These are phyloP conservation scores for Lithophane socia DNA, from an alignment of 2,888 invertebrate genomes.

Conservation along the genomic window DNA sequence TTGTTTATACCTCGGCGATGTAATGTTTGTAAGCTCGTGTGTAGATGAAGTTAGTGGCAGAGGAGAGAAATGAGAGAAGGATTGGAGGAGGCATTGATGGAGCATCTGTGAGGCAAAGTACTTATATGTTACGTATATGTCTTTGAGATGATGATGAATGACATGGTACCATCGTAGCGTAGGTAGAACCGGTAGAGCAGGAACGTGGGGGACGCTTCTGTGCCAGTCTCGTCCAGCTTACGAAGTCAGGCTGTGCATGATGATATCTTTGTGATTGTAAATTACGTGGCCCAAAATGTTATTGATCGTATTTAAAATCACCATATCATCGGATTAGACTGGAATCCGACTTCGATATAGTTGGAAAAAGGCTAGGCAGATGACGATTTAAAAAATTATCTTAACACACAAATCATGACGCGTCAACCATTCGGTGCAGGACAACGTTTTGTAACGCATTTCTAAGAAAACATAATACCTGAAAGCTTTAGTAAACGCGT, in stretches of 20 bases:
- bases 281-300: neutral
- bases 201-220: neutral
- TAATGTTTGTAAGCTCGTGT: slow-evolving; percentile 69
- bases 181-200: neutral
- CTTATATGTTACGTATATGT: neutral
- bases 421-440: neutral
- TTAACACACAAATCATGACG: neutral
- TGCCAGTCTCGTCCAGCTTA: no score
- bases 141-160: neutral
- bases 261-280: neutral
- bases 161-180: neutral
- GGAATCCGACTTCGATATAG: neutral
- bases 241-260: neutral
- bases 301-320: neutral
- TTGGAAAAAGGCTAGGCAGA: neutral
- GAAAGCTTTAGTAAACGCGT: slow-evolving; percentile 4
- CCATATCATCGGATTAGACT: neutral
- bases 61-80: neutral
- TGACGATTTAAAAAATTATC: neutral
- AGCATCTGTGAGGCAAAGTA: slow-evolving; percentile 40
- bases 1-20: slow-evolving; percentile 71
- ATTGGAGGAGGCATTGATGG: neutral
- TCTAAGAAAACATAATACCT: slow-evolving; percentile 2
- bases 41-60: slow-evolving; percentile 65
- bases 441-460: neutral